phyloP scores from a whole-genome alignment of 2,888 invertebrate genomes.

The Dynastes maya region DNA sequence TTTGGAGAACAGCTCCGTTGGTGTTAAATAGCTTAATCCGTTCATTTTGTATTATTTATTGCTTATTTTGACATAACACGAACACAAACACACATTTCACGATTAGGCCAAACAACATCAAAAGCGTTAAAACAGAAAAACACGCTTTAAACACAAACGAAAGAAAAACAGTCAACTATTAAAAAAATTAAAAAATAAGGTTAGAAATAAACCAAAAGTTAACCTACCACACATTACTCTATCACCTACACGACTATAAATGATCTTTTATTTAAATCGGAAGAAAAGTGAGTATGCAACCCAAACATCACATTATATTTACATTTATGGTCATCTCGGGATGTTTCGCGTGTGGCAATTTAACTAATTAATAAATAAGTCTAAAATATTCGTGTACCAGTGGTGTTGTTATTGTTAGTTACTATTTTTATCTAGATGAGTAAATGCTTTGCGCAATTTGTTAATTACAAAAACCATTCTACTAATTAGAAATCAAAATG shows the following conservation, averaged over 20 bases:
- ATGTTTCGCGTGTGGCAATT: neutral
- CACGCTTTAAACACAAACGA: slow-evolving; percentile 42
- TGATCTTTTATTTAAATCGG: slow-evolving; percentile 57
- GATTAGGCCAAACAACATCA: slow-evolving; percentile 45
- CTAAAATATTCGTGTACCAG: neutral
- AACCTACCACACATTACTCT: slow-evolving; percentile 65
- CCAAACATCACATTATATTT: slow-evolving; percentile 32
- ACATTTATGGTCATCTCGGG: neutral
- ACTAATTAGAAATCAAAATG: slow-evolving; percentile 6
- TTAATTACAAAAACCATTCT: slow-evolving; percentile 18
- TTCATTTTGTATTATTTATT: slow-evolving; percentile 49
- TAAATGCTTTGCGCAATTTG: slow-evolving; percentile 4
- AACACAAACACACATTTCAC: slow-evolving; percentile 45
- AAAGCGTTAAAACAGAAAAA: slow-evolving; percentile 48
- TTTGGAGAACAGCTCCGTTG: slow-evolving; percentile 50
- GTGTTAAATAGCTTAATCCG: slow-evolving; percentile 48
- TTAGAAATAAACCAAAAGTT: slow-evolving; percentile 57
- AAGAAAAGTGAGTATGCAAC: slow-evolving; percentile 46
- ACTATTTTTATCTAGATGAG: slow-evolving; percentile 11
- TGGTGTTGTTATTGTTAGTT: neutral
- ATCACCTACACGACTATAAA: slow-evolving; percentile 62
- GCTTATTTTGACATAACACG: slow-evolving; percentile 50
- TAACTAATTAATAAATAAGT: slow-evolving; percentile 21
- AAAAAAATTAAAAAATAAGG: slow-evolving; percentile 52
- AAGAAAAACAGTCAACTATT: slow-evolving; percentile 47